phyloP scores from a whole-genome alignment of 2,888 invertebrate species.

The Coecobrya sp. region DNA sequence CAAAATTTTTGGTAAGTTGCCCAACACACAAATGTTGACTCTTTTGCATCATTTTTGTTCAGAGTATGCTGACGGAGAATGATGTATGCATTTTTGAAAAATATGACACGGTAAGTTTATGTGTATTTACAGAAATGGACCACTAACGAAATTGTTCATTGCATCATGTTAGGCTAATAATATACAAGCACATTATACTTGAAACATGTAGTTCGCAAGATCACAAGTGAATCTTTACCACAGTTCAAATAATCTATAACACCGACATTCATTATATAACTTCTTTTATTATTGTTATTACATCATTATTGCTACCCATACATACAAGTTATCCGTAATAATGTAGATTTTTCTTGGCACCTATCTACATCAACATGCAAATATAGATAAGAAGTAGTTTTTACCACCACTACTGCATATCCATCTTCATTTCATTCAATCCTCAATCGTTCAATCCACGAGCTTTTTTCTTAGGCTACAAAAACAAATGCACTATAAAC shows the following conservation, averaged over 20 bases:
- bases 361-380: background rate
- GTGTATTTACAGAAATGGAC: background rate
- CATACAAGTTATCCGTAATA: background rate
- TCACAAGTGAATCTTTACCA: slow-evolving; percentile 33
- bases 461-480: background rate
- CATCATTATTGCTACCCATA: background rate
- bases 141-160: background rate
- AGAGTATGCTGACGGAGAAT: background rate
- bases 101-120: slow-evolving; percentile 27
- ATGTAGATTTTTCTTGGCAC: slow-evolving; percentile 24
- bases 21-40: slow-evolving; percentile 50
- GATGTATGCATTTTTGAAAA: background rate
- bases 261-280: slow-evolving; percentile 26
- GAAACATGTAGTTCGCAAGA: background rate
- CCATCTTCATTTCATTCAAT: background rate
- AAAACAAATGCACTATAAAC: slow-evolving; percentile 58
- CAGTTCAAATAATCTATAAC: background rate
- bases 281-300: background rate
- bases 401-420: background rate
- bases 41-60: slow-evolving; percentile 12
- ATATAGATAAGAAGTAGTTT: background rate
- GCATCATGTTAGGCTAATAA: background rate
- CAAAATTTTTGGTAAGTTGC: slow-evolving; percentile 94
- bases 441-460: background rate
- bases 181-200: background rate